Percentiles rank a stretch among this genome's conserved stretches.
Conservation (phyloP, 1,140 invertebrate species). For the Lepidotrigona ventralis region DNA sequence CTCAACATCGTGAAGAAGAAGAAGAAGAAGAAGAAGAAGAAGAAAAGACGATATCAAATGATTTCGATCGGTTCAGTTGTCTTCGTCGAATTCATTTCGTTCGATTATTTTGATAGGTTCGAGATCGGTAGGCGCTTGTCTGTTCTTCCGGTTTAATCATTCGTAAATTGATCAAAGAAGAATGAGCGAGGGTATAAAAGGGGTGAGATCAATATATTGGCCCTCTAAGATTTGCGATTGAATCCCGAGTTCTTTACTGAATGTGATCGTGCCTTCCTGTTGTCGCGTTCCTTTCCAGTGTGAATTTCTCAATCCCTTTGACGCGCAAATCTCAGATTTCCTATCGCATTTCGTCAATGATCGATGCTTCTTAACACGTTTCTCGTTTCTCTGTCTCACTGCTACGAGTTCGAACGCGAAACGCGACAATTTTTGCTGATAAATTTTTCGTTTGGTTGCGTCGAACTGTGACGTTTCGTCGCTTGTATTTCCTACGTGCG, state of each 20-base stretch:
- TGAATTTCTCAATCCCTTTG: not conserved
- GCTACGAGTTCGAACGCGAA: not conserved
- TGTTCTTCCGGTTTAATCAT: conserved; percentile 33
- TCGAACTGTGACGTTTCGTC: not conserved
- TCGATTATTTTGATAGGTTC: not conserved
- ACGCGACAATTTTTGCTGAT: not conserved
- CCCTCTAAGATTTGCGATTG: not conserved
- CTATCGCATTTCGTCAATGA: not conserved
- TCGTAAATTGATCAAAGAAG: not conserved
- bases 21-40: not conserved
- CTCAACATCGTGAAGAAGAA: not conserved
- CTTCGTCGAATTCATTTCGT: not conserved
- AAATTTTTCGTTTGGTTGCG: too few species aligned
- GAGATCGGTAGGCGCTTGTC: not conserved
- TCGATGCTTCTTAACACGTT: not conserved
- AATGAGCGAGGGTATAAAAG: not conserved
- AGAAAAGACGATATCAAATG: not conserved
- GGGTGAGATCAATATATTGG: conserved; percentile 13
- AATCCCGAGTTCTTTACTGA: too few species aligned
- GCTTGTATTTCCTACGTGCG: not conserved
- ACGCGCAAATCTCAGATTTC: not conserved
- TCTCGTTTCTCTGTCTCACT: not conserved
- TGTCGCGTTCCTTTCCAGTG: not conserved
- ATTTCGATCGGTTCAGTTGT: conserved; percentile 7
- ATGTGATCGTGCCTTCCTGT: not conserved